These are phyloP conservation scores for Nudaria mundana DNA, from an alignment of 2,888 invertebrate species.

Conservation along the genomic window DNA sequence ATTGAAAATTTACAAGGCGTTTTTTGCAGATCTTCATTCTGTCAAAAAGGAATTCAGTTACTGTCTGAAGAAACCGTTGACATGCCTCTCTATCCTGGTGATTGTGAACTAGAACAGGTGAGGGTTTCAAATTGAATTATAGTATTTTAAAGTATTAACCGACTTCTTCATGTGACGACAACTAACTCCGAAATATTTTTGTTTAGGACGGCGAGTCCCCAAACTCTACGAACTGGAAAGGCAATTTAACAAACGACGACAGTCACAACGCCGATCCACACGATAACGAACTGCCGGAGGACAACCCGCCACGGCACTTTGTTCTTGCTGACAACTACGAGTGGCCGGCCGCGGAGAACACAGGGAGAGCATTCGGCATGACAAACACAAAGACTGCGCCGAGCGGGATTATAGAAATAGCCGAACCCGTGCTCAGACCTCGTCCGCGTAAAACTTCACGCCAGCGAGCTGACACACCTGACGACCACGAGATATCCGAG, in stretches of 20 bases:
- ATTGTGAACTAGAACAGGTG: conserved; percentile 86
- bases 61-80: conserved; percentile 87
- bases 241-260: conserved; percentile 49
- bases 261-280: conserved; percentile 47
- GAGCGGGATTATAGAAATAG: conserved; percentile 82
- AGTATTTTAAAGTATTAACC: no score
- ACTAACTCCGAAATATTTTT: conserved; percentile 6
- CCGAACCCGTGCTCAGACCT: conserved; percentile 87
- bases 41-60: conserved; percentile 87
- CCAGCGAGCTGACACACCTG: conserved; percentile 70
- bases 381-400: conserved; percentile 71
- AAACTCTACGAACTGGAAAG: conserved; percentile 40
- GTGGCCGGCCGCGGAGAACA: conserved; percentile 77
- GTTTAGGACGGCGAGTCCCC: conserved; percentile 47
- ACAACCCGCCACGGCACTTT: conserved; percentile 58
- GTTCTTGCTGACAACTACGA: conserved; percentile 72
- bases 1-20: not conserved
- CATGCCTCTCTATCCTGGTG: conserved; percentile 87
- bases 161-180: not conserved
- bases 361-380: conserved; percentile 83
- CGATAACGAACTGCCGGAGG: conserved; percentile 71
- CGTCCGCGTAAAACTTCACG: conserved; percentile 80
- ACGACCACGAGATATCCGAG: conserved; percentile 83
- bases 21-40: conserved; percentile 86
- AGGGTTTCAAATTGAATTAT: no score